Percentiles rank a stretch among this genome's conserved stretches.
Evolutionary conservation across 2,797 vertebrate genomes (phyloP).

Genomic region (Podarcis lilfordi): DNA sequence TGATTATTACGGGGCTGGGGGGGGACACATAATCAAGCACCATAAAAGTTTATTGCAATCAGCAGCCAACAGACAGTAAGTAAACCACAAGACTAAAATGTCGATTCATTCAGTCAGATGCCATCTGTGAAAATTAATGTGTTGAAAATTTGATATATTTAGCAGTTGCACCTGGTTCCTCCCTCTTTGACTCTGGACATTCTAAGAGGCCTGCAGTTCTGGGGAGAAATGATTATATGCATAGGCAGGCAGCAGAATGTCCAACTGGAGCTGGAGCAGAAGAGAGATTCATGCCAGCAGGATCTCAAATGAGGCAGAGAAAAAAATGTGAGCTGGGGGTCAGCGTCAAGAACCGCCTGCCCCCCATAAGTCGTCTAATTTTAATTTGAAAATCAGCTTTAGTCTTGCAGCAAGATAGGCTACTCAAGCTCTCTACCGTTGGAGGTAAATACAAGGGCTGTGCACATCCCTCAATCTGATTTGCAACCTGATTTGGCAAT

Average conservation of each 20-base stretch:
- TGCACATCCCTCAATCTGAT: too few species aligned
- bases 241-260: too few species aligned
- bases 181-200: not conserved
- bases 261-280: not conserved
- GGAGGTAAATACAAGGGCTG: too few species aligned
- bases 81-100: not conserved
- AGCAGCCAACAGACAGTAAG: conserved; percentile 11
- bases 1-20: conserved; percentile 43
- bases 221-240: not conserved
- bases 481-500: too few species aligned
- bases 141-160: not conserved
- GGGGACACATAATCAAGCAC: conserved; percentile 26
- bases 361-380: too few species aligned
- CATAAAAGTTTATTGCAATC: conserved; percentile 31
- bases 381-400: too few species aligned
- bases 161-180: not conserved
- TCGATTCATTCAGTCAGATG: conserved; percentile 49
- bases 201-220: not conserved
- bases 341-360: not conserved
- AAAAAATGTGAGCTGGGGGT: not conserved
- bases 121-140: conserved; percentile 37
- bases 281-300: not conserved
- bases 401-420: too few species aligned
- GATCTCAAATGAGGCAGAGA: not conserved
- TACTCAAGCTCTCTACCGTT: too few species aligned